Evolutionary conservation across 2,113 vertebrate genomes (phyloP).

Genomic region (Etia nguti): DNA sequence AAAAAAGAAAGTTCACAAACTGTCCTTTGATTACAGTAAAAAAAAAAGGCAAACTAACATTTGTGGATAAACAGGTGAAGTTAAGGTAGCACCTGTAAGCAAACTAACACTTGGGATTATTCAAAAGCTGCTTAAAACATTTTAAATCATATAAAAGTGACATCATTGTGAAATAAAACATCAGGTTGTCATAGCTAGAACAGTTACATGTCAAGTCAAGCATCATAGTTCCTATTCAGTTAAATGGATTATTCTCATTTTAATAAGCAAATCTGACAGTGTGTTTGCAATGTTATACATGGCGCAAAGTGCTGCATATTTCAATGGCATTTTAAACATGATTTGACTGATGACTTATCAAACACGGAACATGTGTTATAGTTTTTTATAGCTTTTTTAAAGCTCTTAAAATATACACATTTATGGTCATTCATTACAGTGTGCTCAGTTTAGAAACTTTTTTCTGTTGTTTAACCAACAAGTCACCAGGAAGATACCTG

Average conservation of each 20-base stretch:
- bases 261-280: too few relatives aligned
- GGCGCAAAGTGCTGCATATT: background rate
- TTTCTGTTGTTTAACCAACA: background rate
- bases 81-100: fast-evolving
- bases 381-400: background rate
- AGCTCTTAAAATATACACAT: background rate
- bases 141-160: background rate
- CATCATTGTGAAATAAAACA: background rate
- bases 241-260: background rate
- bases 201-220: background rate
- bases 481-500: background rate
- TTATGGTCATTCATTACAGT: background rate
- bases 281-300: background rate
- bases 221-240: background rate
- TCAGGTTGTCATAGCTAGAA: background rate
- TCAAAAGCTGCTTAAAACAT: background rate
- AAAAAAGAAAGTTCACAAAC: background rate
- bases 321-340: background rate
- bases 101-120: background rate
- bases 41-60: background rate
- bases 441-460: background rate
- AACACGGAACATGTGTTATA: background rate
- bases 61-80: background rate
- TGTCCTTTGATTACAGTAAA: background rate
- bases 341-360: fast-evolving